Evolutionary conservation across 2,113 vertebrate genomes (phyloP), one percentile per base, ranked within the genome.

Genomic region (Scartelaos histophorus): DNA sequence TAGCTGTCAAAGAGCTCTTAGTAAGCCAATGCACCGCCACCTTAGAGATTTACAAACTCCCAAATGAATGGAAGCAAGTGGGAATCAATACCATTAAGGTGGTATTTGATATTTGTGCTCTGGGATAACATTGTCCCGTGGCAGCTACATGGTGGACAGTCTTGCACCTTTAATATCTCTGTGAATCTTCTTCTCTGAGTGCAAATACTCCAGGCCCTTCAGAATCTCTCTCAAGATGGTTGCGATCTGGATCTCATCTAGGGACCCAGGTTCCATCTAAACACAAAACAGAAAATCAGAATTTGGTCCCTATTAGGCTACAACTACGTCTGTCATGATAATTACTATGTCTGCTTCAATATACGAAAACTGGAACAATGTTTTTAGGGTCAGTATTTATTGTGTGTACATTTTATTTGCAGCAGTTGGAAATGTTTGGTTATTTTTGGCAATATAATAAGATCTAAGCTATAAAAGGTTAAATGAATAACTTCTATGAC

Each of bases 131-230:
- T 69, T 24, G 58, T 58, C 66, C 66, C 56, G 35, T 56, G 29
- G 74, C 29, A 34, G 61, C 25, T 25, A 67, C 74, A 54, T 67
- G 21, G 53, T n/a, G 2, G 17, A 57, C 49, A 45, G 45, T 9
- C 46, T 0, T 56, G 13, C 25, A 94, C 93, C 93, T 93, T 94
- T 94, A 80, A 94, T 94, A 65, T 94, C 93, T 73, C 93, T 76
- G 89, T 94, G 93, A 79, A 94, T 94, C 80, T 94, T 94, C 85
- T 94, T 94, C 89, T 94, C 93, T 0, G 92, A 93, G 81, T 94
- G 93, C 71, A 94, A 87, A 71, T 94, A 94, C 88, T 94, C 93
- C 65, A 94, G 84, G 5, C 93, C 93, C 81, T 94, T 94, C 19
- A 94, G 92, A 79, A 94, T 94, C 74, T 94, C 93, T 76, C 93